These are phyloP conservation scores for Athripsodes cinereus DNA, from an alignment of 2,888 invertebrate genomes.

Conservation along the genomic window DNA sequence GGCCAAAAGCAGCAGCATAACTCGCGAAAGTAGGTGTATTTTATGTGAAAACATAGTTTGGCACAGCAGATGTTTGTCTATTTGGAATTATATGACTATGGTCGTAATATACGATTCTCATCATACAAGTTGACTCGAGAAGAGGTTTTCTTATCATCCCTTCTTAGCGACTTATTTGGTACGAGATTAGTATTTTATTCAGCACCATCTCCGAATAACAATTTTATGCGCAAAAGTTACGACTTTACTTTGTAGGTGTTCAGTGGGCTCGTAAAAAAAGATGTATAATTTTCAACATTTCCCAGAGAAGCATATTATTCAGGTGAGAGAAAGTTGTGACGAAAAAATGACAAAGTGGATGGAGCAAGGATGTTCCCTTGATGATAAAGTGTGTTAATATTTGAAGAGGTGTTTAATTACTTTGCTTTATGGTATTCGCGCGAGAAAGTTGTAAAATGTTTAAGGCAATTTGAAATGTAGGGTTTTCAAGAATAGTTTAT, in stretches of 20 bases:
- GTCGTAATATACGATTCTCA: background rate
- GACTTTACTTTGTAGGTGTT: slow-evolving; percentile 23
- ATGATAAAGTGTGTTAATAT: slow-evolving; percentile 16
- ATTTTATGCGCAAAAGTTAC: slow-evolving; percentile 24
- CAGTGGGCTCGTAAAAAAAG: slow-evolving; percentile 25
- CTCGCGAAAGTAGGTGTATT: no score
- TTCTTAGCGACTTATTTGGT: slow-evolving; percentile 6
- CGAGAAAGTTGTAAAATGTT: slow-evolving; percentile 23
- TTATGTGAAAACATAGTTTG: no score
- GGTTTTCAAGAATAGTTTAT: no score
- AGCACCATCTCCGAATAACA: slow-evolving; percentile 15
- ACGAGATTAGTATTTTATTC: slow-evolving; percentile 19
- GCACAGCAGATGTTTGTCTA: no score
- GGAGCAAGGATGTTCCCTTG: background rate
- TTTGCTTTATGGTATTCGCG: slow-evolving; percentile 15
- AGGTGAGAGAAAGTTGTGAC: slow-evolving; percentile 19
- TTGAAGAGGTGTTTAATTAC: slow-evolving; percentile 24
- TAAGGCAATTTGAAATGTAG: slow-evolving; percentile 6
- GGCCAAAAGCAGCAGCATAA: no score
- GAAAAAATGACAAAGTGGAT: slow-evolving; percentile 3
- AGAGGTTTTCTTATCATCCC: slow-evolving; percentile 12
- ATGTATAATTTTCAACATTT: slow-evolving; percentile 20
- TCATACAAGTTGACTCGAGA: background rate
- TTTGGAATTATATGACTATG: no score
- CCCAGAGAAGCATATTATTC: slow-evolving; percentile 6